Conservation (phyloP, 1,140 invertebrate genomes). For the Gonatopus flavifemur region DNA sequence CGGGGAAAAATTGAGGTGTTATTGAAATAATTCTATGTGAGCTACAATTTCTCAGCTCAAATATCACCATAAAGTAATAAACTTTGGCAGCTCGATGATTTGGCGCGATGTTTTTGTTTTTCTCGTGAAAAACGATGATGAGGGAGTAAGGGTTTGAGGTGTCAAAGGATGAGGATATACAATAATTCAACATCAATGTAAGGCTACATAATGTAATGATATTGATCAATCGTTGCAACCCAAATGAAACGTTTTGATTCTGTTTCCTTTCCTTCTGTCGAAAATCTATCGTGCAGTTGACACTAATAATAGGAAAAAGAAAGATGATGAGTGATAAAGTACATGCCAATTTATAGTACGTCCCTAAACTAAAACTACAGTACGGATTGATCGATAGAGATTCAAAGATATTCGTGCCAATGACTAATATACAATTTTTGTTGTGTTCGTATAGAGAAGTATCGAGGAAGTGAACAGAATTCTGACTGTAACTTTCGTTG, state of each 20-base stretch:
- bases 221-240: conserved; percentile 53
- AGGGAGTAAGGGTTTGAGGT: background rate
- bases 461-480: conserved; percentile 44
- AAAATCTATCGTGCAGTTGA: conserved; percentile 16
- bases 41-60: too few relatives aligned
- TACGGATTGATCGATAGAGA: background rate
- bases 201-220: conserved; percentile 59
- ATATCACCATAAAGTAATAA: too few relatives aligned
- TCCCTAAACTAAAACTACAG: background rate
- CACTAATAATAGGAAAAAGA: conserved; percentile 1
- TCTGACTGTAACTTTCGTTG: conserved; percentile 10
- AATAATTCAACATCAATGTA: conserved; percentile 51
- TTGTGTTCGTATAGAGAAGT: background rate
- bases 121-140: background rate
- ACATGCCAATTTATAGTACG: conserved; percentile 16
- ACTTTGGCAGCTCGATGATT: conserved; percentile 4
- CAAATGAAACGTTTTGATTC: conserved; percentile 49
- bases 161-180: background rate
- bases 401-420: background rate
- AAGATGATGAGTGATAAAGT: background rate
- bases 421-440: background rate
- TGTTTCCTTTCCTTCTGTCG: conserved; percentile 38
- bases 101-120: conserved; percentile 1
- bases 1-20: too few relatives aligned
- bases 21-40: background rate